phyloP scores from a whole-genome alignment of 2,888 invertebrate species.

The Uropetala carovei region DNA sequence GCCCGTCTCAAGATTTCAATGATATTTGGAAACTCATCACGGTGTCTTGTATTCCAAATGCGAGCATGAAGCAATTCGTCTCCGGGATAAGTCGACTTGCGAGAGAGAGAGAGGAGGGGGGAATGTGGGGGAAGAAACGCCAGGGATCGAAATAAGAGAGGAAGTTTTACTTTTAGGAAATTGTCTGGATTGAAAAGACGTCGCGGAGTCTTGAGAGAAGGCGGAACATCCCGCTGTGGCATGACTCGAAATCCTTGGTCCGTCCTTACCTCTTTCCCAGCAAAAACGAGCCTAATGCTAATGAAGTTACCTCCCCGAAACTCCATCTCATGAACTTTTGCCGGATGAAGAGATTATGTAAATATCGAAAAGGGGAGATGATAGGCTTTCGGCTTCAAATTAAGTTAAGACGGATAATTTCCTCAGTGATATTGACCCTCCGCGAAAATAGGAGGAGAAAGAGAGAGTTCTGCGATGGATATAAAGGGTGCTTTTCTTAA shows the following conservation, averaged over 20 bases:
- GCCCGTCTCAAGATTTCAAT: not conserved
- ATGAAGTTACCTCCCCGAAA: not conserved
- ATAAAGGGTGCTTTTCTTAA: not conserved
- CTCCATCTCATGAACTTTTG: conserved; percentile 22
- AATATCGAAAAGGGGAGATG: conserved; percentile 21
- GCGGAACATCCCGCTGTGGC: not conserved
- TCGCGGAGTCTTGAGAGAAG: not conserved
- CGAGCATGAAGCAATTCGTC: conserved; percentile 40
- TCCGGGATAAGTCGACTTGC: not conserved
- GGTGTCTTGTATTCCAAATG: not conserved
- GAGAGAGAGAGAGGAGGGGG: too few species aligned
- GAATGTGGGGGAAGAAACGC: not conserved
- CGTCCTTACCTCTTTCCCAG: not conserved
- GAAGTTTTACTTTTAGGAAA: conserved; percentile 36
- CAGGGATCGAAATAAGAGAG: not conserved
- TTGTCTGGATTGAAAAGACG: conserved; percentile 10
- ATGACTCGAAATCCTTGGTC: not conserved
- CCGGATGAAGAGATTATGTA: conserved; percentile 40
- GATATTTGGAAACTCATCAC: conserved; percentile 12
- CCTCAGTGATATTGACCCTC: not conserved
- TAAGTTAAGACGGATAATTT: conserved; percentile 40
- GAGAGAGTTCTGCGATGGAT: not conserved
- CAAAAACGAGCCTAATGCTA: conserved; percentile 17
- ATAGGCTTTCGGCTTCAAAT: conserved; percentile 39
- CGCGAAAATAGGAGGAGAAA: not conserved